A percentile compares a stretch with the other conserved stretches of the same genome.
These are phyloP conservation scores for Drosophila kokeensis DNA, from an alignment of 2,888 invertebrate species.

Conservation along the genomic window DNA sequence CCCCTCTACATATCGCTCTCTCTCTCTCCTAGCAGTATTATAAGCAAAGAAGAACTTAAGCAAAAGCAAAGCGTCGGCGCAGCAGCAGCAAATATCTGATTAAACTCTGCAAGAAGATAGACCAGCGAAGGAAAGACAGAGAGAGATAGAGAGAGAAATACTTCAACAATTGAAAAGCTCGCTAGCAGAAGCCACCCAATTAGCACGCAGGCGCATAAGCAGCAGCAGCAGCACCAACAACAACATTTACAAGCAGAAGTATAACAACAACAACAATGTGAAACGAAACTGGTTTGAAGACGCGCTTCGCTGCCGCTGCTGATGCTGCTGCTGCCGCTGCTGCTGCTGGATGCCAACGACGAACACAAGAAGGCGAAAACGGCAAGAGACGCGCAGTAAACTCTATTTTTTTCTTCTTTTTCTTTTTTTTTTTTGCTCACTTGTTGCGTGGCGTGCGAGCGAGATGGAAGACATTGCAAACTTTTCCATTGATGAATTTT, in stretches of 20 bases:
- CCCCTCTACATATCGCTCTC: too few species aligned
- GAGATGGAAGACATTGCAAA: constrained; percentile 70
- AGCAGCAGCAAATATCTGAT: constrained; percentile 27
- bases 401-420: constrained; percentile 25
- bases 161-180: constrained; percentile 40
- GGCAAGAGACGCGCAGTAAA: constrained; percentile 3
- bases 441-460: constrained; percentile 58
- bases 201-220: constrained; percentile 69
- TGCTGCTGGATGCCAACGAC: constrained; percentile 11
- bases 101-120: constrained; percentile 9
- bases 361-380: constrained; percentile 29
- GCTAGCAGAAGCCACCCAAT: constrained; percentile 65
- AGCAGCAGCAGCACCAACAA: constrained; percentile 39
- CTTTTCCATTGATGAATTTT: constrained; percentile 78
- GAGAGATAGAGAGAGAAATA: constrained; percentile 14
- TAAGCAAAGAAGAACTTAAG: constrained; percentile 24
- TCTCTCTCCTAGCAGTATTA: background rate
- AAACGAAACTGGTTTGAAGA: constrained; percentile 69
- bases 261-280: constrained; percentile 26
- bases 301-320: constrained; percentile 32
- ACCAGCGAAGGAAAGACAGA: background rate
- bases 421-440: constrained; percentile 49
- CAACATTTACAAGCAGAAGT: constrained; percentile 29
- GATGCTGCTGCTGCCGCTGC: constrained; percentile 12
- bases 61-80: constrained; percentile 10